phyloP scores from a whole-genome alignment of 2,888 invertebrate genomes.

The Linnaemya tessellans region DNA sequence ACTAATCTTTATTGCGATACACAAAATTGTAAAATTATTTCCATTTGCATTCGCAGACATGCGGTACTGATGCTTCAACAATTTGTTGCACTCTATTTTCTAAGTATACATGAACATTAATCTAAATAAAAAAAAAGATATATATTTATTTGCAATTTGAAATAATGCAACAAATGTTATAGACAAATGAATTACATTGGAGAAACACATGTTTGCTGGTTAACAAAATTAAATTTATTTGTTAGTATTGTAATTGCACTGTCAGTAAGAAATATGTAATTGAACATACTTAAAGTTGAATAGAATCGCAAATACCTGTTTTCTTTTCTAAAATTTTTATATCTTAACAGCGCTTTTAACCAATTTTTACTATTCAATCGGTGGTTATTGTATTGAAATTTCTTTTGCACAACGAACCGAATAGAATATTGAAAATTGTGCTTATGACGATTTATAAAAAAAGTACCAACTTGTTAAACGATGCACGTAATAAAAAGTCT shows the following conservation, averaged over 20 bases:
- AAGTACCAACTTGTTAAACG: no score
- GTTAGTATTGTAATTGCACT: not conserved
- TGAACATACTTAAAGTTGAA: not conserved
- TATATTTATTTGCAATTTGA: constrained; percentile 1
- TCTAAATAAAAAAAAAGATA: constrained; percentile 4
- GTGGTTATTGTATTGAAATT: no score
- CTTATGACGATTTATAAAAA: no score
- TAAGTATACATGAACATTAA: constrained; percentile 7
- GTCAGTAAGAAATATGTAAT: not conserved
- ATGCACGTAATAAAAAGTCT: no score
- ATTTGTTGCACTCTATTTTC: constrained; percentile 51
- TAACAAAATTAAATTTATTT: constrained; percentile 11
- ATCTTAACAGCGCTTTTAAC: no score
- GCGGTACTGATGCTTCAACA: constrained; percentile 31
- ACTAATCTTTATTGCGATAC: constrained; percentile 35
- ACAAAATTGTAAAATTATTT: constrained; percentile 36
- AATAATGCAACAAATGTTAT: constrained; percentile 14
- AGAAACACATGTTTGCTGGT: constrained; percentile 23
- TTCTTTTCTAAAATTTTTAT: no score
- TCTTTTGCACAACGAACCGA: no score
- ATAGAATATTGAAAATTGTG: no score
- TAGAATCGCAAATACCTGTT: no score
- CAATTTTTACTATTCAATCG: no score
- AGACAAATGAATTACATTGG: constrained; percentile 11
- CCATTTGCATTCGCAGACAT: constrained; percentile 12